Evolutionary conservation across 2,797 vertebrate genomes (phyloP).

Genomic region (Amblyopsis hoosieri): DNA sequence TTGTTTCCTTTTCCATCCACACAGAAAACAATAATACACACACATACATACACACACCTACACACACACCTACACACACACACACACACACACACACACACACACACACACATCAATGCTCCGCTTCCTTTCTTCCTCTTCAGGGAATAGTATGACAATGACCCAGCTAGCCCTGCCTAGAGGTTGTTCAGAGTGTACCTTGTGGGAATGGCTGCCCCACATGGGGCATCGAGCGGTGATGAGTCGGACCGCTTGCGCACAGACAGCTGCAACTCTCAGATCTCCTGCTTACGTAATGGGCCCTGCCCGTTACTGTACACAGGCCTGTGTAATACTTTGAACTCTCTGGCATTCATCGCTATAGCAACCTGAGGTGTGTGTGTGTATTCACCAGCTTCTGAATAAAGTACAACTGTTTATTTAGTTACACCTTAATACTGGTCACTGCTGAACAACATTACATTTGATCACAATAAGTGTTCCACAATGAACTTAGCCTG

Average conservation of each 20-base stretch:
- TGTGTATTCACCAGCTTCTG: neutral
- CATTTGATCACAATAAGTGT: no score
- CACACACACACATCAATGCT: neutral
- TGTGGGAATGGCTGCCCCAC: conserved; percentile 2
- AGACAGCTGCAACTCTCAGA: neutral
- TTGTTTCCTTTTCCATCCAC: no score
- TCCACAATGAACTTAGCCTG: no score
- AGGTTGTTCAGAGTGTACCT: neutral
- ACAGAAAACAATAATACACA: no score
- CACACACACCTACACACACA: neutral
- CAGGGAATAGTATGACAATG: neutral
- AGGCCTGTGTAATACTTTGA: neutral
- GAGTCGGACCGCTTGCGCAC: conserved; percentile 16
- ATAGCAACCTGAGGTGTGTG: neutral
- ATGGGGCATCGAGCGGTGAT: conserved; percentile 12
- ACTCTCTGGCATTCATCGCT: neutral
- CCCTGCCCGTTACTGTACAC: neutral
- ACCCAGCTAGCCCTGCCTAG: neutral
- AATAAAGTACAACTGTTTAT: neutral
- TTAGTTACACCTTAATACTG: no score
- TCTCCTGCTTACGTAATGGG: neutral
- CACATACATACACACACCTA: neutral
- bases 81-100: neutral
- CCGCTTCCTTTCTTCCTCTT: neutral
- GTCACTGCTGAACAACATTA: no score